Base-by-base conservation (phyloP, 1,140 invertebrate species). In the Solen grandis region DNA sequence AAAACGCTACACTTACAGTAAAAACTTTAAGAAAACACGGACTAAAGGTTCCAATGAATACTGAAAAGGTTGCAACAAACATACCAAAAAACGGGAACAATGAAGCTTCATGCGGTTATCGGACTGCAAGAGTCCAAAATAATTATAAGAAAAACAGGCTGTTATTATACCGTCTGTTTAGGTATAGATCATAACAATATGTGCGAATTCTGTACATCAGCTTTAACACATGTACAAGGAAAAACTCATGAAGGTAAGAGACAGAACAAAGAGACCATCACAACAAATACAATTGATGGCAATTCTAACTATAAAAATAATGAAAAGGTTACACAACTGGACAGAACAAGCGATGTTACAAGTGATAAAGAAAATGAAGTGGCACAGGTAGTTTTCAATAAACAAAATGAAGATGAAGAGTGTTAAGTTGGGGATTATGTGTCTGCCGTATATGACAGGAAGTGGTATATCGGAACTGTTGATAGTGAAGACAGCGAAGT, bases 101-200 rank as follows among this genome's bases (percentile, higher is more conserved):
- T 78, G 65, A 78, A 78, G 66, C 13, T 82, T n/a, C 81, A 82
- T 36, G 55, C 1, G 57, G n/a, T n/a, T n/a, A n/a, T n/a, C n/a
- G n/a, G n/a, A n/a, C n/a, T n/a, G n/a, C n/a, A n/a, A 25, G 55
- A 46, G 8, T 25, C 22, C 0, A 10, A 5, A 19, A 55, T 27
- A 36, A 10, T 78, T 13, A 55, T 31, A 14, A 31, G 65, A 50
- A 59, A 80, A 13, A 8, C 33, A 2, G 52, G 66, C 25, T 80
- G 77, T 41, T 62, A 72, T 33, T 72, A 68, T 29, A 29, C 27
- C 2, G n/a, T 46, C 13, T 80, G 77, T 38, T 33, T 80, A 25
- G 25, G 2, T 31, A n/a, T n/a, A n/a, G n/a, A n/a, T n/a, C n/a
- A n/a, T n/a, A n/a, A n/a, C n/a, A n/a, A n/a, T n/a, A n/a, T n/a